Conservation (phyloP, 2,113 vertebrate species). For the Channa maculata region DNA sequence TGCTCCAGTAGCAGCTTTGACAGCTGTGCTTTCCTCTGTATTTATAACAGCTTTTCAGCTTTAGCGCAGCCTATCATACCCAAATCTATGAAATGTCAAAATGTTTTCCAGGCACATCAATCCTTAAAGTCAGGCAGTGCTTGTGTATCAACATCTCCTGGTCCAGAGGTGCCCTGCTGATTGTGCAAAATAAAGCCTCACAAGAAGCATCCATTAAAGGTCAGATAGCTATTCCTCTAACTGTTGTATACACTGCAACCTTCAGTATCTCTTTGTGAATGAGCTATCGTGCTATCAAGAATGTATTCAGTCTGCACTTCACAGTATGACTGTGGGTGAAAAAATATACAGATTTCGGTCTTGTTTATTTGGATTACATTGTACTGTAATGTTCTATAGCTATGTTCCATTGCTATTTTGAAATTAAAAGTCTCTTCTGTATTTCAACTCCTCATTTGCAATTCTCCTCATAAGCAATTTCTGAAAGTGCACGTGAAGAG, state of each 20-base stretch:
- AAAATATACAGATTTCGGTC: not conserved
- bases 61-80: not conserved
- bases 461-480: no score
- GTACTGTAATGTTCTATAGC: not conserved
- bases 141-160: slow-evolving; percentile 3
- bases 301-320: slow-evolving; percentile 10
- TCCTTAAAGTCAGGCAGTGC: slow-evolving; percentile 1
- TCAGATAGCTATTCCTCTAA: slow-evolving; percentile 12
- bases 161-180: not conserved
- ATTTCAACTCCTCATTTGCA: not conserved
- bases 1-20: not conserved
- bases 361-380: slow-evolving; percentile 2
- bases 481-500: no score
- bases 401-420: not conserved
- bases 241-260: not conserved
- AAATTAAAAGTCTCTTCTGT: not conserved
- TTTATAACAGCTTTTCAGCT: not conserved
- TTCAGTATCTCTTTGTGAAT: not conserved
- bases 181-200: not conserved
- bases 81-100: slow-evolving; percentile 5
- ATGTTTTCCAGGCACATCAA: not conserved
- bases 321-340: not conserved
- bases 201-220: slow-evolving; percentile 16
- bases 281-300: slow-evolving; percentile 9
- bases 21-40: no score